These are phyloP conservation scores for Diadema setosum DNA, from an alignment of 35 echinoderm and acorn worm genomes.

Conservation along the genomic window DNA sequence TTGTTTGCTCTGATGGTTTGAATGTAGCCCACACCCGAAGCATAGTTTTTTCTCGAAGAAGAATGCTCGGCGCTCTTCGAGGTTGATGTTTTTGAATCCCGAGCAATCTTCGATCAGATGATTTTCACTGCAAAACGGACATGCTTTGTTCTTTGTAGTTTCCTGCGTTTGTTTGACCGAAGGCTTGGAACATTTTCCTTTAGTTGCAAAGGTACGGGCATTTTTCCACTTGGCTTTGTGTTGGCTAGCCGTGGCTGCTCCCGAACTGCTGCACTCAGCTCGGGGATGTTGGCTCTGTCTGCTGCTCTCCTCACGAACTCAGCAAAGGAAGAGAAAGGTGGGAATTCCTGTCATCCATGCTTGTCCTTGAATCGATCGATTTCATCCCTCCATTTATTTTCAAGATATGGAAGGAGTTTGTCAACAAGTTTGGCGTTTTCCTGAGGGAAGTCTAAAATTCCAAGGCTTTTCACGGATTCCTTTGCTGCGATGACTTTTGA, in stretches of 20 bases:
- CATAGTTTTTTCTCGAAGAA: background rate
- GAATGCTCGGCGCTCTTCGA: background rate
- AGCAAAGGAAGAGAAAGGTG: background rate
- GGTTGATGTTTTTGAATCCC: background rate
- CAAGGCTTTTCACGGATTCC: background rate
- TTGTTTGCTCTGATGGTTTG: background rate
- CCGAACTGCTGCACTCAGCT: background rate
- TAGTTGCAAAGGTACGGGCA: background rate
- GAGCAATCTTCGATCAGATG: background rate
- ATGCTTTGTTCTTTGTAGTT: background rate
- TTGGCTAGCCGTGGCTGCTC: background rate
- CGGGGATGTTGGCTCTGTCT: constrained; percentile 16
- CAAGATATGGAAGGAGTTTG: background rate
- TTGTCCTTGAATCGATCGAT: background rate
- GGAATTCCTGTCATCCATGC: background rate
- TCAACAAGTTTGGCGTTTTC: constrained; percentile 25
- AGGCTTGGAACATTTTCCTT: background rate
- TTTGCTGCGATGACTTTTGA: background rate
- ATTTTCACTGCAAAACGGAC: background rate
- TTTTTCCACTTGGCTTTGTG: background rate
- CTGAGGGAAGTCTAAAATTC: background rate
- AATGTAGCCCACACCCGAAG: background rate
- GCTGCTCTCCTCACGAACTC: background rate
- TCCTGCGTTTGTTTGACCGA: background rate
- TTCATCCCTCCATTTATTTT: constrained; percentile 1